Evolutionary conservation across 2,797 vertebrate genomes (phyloP), one percentile per base, ranked within the genome.

Genomic region (Alexandromys oeconomus): DNA sequence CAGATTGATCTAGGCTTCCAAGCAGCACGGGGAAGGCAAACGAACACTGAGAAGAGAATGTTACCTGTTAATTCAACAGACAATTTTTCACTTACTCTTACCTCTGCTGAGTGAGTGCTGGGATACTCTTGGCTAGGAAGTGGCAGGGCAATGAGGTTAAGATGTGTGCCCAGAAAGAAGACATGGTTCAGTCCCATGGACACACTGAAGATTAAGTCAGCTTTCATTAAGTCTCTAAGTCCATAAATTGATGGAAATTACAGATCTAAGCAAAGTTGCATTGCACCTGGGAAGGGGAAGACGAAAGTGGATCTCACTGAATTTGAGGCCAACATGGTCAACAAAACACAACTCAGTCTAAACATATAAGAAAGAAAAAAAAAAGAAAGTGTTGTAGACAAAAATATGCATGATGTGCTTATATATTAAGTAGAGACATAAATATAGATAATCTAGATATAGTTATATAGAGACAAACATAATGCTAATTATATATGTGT

Each of bases 121-220:
- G 37, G 8, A 21, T 27, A 19, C 31, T 0, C 27, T 2, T n/a
- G 1, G 0, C 14, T 6, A 6, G 11, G 48, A 48, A 48, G 48
- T 48, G 48, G 48, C 48, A 0, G 11, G 40, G 25, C 59, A 54
- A 12, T 54, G 7, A 37, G 3, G 25, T 2, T n/a, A 27, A 40
- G 59, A 63, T 59, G 23, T 25, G 6, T 59, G 17, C 29, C 27
- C 17, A 40, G 40, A 43, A 43, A 84, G 10, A 43, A 17, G 29
- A 46, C 29, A 23, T 61, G 54, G 54, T 57, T 59, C n/a, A 8
- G 23, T 15, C 8, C 21, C 1, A 5, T 23, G 21, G 13, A 29
- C 40, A 79, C 46, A 43, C 0, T 59, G 63, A 48, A 21, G 37
- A 40, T 27, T 21, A 61, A 21, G 7, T 31, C n/a, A 84, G 77